Evolutionary conservation across 2,888 invertebrate genomes (phyloP).

Genomic region (Pristionchus exspectatus): DNA sequence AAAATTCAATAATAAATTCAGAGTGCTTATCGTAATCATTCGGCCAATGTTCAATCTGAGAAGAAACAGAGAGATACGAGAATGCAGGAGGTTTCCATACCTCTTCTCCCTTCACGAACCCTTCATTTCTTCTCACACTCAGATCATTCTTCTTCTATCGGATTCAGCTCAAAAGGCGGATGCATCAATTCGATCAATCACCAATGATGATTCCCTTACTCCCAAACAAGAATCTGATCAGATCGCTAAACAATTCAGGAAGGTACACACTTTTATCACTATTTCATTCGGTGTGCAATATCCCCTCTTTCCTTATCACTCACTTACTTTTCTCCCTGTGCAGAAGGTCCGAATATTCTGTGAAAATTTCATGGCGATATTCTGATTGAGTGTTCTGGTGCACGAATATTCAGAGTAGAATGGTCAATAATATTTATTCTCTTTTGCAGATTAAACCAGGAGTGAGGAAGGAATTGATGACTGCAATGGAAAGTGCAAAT

Average conservation of each 20-base stretch:
- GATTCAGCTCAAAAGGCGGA: conserved; percentile 32
- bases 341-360: not conserved
- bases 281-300: not conserved
- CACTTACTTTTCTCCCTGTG: not conserved
- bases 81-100: not conserved
- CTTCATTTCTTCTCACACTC: not conserved
- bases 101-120: not conserved
- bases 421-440: not conserved
- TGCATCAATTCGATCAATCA: conserved; percentile 8
- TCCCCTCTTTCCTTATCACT: not conserved
- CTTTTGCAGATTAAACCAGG: conserved; percentile 2
- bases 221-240: conserved; percentile 29
- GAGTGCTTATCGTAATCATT: not conserved
- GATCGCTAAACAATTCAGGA: conserved; percentile 35
- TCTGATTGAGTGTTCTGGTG: not conserved
- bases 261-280: conserved; percentile 27
- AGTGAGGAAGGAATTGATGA: conserved; percentile 37
- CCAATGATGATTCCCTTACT: conserved; percentile 28
- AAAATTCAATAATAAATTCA: not conserved
- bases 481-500: conserved; percentile 45
- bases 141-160: conserved; percentile 40
- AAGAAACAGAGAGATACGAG: conserved; percentile 5
- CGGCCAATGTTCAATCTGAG: not conserved
- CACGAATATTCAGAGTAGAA: not conserved
- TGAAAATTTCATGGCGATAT: not conserved